phyloP scores from a whole-genome alignment of 2,113 vertebrate genomes.

The Balaeniceps rex region DNA sequence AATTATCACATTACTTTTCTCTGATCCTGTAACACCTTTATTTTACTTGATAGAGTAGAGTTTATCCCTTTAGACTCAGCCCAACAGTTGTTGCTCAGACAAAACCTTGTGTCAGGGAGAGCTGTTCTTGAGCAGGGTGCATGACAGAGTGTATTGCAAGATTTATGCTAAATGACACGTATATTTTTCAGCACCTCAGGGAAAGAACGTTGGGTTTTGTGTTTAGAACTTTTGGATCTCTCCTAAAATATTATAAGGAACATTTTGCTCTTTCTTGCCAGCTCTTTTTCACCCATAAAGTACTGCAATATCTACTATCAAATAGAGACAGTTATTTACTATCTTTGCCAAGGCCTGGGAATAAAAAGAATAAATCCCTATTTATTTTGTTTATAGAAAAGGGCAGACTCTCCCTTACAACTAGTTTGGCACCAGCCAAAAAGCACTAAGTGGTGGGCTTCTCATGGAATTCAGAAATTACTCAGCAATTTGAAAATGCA shows the following conservation, averaged over 20 bases:
- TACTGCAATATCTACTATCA: not conserved
- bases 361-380: not conserved
- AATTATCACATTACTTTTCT: not conserved
- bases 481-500: not conserved
- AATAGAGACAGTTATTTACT: not conserved
- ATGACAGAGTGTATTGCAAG: not conserved
- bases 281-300: not conserved
- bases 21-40: not conserved
- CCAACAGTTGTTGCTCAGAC: not conserved
- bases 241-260: not conserved
- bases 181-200: not conserved
- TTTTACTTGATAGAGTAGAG: not conserved
- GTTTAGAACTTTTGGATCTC: not conserved
- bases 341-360: not conserved
- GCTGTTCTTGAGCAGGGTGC: not conserved
- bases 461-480: not conserved
- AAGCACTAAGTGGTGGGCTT: not conserved
- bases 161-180: not conserved
- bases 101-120: not conserved
- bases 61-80: not conserved
- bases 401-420: not conserved
- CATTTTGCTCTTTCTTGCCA: not conserved
- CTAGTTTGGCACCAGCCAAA: not conserved
- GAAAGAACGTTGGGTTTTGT: not conserved
- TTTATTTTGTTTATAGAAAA: not conserved